Conservation (phyloP, 1,140 invertebrate genomes). For the Papilio glaucus region DNA sequence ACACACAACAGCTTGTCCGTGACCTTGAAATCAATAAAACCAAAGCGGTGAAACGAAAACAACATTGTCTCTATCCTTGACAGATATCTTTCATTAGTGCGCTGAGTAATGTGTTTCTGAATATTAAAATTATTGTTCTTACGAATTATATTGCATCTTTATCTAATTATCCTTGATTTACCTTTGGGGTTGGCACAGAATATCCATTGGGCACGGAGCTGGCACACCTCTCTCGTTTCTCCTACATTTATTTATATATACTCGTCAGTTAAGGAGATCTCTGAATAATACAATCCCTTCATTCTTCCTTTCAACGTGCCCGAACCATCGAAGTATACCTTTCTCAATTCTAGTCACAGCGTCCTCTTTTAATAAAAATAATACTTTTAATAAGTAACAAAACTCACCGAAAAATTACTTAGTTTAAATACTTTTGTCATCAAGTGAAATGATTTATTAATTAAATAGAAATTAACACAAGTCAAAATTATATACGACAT, state of each 20-base stretch:
- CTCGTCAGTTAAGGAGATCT: too few relatives aligned
- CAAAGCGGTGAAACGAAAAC: constrained; percentile 3
- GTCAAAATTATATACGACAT: background rate
- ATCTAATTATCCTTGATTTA: background rate
- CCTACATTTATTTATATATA: too few relatives aligned
- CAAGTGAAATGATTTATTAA: background rate
- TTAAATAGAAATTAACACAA: background rate
- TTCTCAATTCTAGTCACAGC: too few relatives aligned
- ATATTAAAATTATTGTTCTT: background rate
- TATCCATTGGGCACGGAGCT: too few relatives aligned
- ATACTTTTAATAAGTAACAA: too few relatives aligned
- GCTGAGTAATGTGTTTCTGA: background rate
- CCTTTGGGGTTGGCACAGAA: too few relatives aligned
- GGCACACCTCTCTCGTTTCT: too few relatives aligned
- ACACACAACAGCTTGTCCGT: background rate
- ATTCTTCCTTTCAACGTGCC: too few relatives aligned
- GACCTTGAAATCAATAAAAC: constrained; percentile 2
- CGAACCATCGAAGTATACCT: too few relatives aligned
- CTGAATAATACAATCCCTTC: too few relatives aligned
- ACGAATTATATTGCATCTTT: background rate
- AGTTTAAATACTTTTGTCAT: background rate
- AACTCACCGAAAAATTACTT: too few relatives aligned
- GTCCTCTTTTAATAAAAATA: too few relatives aligned
- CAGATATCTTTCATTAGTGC: background rate
- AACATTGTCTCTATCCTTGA: constrained; percentile 7